phyloP scores from a whole-genome alignment of 2,113 vertebrate species.

The Falco punctatus region DNA sequence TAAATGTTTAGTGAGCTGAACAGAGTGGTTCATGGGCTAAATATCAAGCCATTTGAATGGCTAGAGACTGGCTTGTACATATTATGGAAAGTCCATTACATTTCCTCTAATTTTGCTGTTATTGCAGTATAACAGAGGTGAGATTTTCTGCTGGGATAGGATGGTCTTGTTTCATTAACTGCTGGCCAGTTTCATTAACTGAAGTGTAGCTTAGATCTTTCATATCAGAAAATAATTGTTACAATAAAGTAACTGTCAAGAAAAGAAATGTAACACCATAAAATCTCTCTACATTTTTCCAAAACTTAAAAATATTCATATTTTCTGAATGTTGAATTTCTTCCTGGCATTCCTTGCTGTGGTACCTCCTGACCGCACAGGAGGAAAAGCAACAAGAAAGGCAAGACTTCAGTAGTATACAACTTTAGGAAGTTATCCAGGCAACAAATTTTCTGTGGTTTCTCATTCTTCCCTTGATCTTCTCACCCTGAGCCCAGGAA shows the following conservation, averaged over 20 bases:
- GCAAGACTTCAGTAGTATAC: not conserved
- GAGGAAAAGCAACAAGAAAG: slow-evolving; percentile 32
- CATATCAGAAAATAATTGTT: not conserved
- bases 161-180: not conserved
- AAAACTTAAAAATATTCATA: not conserved
- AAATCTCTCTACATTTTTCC: not conserved
- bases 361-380: not conserved
- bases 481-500: not conserved
- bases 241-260: not conserved
- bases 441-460: not conserved
- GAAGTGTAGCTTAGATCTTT: not conserved
- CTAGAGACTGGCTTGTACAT: not conserved
- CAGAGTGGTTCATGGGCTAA: not conserved
- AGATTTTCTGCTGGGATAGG: not conserved
- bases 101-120: not conserved
- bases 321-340: not conserved
- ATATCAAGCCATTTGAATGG: not conserved
- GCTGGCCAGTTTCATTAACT: not conserved
- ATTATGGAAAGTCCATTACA: not conserved
- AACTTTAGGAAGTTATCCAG: not conserved
- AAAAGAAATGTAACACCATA: not conserved
- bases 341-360: not conserved
- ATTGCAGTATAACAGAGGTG: not conserved
- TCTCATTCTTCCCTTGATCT: not conserved
- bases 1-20: not conserved